phyloP scores from a whole-genome alignment of 2,113 vertebrate genomes.

The Notothenia rossii region DNA sequence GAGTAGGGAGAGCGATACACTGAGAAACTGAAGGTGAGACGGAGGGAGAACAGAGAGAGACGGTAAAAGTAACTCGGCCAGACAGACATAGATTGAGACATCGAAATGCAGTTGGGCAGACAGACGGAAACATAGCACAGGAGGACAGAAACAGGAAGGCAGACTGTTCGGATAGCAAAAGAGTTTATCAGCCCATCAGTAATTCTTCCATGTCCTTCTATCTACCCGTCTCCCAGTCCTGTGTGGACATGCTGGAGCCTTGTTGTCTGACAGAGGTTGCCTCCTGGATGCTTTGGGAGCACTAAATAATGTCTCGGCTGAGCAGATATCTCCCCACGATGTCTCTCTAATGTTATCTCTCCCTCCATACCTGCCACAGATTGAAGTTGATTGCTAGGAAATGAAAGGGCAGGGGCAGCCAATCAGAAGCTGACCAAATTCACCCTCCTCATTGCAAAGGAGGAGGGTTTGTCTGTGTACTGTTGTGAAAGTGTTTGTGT shows the following conservation, averaged over 20 bases:
- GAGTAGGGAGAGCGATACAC: constrained; percentile 70
- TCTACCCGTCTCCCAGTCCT: constrained; percentile 60
- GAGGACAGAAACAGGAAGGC: constrained; percentile 51
- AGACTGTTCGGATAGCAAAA: constrained; percentile 70
- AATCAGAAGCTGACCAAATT: constrained; percentile 65
- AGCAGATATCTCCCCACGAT: constrained; percentile 65
- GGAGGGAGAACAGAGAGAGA: constrained; percentile 21
- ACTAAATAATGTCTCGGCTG: constrained; percentile 70
- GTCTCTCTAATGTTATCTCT: constrained; percentile 72
- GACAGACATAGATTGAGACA: constrained; percentile 68
- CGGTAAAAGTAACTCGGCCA: constrained; percentile 52
- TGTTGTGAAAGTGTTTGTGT: constrained; percentile 23
- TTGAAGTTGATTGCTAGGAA: constrained; percentile 75
- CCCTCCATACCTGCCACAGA: constrained; percentile 62
- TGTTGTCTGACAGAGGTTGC: constrained; percentile 77
- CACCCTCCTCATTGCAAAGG: not conserved
- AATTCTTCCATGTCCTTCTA: constrained; percentile 75
- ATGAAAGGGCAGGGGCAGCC: constrained; percentile 71
- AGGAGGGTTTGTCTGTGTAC: not conserved
- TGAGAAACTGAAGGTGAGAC: constrained; percentile 61
- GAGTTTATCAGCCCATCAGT: constrained; percentile 79
- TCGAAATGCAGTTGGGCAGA: constrained; percentile 48
- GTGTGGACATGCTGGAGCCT: constrained; percentile 73
- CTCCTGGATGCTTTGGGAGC: constrained; percentile 64
- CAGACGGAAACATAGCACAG: constrained; percentile 50